phyloP scores from a whole-genome alignment of 2,888 invertebrate species.

The Lordiphosa andalusiaca region DNA sequence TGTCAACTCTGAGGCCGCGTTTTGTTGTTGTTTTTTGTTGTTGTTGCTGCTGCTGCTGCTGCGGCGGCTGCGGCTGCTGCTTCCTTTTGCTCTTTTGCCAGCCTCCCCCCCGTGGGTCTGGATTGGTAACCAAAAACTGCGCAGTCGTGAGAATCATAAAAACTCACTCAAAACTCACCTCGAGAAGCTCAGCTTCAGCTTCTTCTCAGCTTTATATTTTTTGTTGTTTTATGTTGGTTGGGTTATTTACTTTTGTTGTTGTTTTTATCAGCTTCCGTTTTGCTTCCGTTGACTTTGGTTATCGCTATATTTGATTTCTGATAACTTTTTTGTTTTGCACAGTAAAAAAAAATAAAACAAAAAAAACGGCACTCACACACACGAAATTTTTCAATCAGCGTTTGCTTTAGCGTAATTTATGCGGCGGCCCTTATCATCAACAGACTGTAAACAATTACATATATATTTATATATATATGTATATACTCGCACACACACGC shows the following conservation, averaged over 20 bases:
- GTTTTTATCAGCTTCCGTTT: slow-evolving; percentile 35
- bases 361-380: slow-evolving; percentile 29
- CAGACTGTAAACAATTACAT: slow-evolving; percentile 25
- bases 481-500: slow-evolving; percentile 16
- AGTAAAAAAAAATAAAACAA: slow-evolving; percentile 25
- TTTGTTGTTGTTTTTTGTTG: slow-evolving; percentile 31
- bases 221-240: neutral
- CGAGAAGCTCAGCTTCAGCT: slow-evolving; percentile 14
- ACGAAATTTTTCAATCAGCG: slow-evolving; percentile 34
- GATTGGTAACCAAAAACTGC: slow-evolving; percentile 13
- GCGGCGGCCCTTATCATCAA: slow-evolving; percentile 26
- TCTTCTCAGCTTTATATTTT: neutral
- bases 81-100: slow-evolving; percentile 55
- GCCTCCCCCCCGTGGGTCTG: slow-evolving; percentile 14
- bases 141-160: slow-evolving; percentile 11
- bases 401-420: slow-evolving; percentile 26
- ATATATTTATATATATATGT: slow-evolving; percentile 15
- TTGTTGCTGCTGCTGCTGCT: slow-evolving; percentile 16
- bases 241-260: slow-evolving; percentile 11
- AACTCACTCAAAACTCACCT: slow-evolving; percentile 34
- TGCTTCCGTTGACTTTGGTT: slow-evolving; percentile 7
- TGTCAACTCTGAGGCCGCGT: slow-evolving; percentile 26
- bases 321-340: slow-evolving; percentile 45
- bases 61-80: slow-evolving; percentile 27
- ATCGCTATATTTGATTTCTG: slow-evolving; percentile 49